Evolutionary conservation across 2,888 invertebrate genomes (phyloP).

Genomic region (Drosophila neoperkinsi): DNA sequence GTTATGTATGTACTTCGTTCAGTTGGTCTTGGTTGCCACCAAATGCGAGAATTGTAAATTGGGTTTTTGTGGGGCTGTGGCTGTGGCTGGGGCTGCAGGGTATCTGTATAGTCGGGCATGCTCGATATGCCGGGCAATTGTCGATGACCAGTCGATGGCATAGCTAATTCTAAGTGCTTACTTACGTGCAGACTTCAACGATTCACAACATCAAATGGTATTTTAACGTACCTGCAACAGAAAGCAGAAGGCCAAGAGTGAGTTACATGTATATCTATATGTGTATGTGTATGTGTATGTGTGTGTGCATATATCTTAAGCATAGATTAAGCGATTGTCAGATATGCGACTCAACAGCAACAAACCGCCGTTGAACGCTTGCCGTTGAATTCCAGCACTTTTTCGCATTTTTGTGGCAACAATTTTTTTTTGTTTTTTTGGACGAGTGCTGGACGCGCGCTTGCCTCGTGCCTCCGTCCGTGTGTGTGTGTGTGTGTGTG

Average conservation of each 20-base stretch:
- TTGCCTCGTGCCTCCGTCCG: slow-evolving; percentile 24
- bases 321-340: slow-evolving; percentile 13
- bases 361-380: background rate
- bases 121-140: background rate
- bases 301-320: background rate
- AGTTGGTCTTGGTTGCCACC: slow-evolving; percentile 23
- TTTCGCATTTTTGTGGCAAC: slow-evolving; percentile 49
- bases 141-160: background rate
- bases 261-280: background rate
- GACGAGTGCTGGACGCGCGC: slow-evolving; percentile 23
- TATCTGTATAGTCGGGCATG: background rate
- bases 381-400: slow-evolving; percentile 23
- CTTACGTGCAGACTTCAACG: slow-evolving; percentile 13
- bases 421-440: slow-evolving; percentile 34
- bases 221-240: slow-evolving; percentile 50
- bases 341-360: background rate
- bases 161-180: slow-evolving; percentile 11
- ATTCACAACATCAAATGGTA: background rate
- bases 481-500: slow-evolving; percentile 27
- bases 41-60: background rate
- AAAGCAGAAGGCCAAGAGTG: slow-evolving; percentile 1
- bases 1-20: no score
- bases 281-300: background rate
- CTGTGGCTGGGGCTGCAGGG: background rate
- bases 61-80: background rate